Base-by-base conservation (phyloP, 1,140 invertebrate species). In the Penaeus japonicus region DNA sequence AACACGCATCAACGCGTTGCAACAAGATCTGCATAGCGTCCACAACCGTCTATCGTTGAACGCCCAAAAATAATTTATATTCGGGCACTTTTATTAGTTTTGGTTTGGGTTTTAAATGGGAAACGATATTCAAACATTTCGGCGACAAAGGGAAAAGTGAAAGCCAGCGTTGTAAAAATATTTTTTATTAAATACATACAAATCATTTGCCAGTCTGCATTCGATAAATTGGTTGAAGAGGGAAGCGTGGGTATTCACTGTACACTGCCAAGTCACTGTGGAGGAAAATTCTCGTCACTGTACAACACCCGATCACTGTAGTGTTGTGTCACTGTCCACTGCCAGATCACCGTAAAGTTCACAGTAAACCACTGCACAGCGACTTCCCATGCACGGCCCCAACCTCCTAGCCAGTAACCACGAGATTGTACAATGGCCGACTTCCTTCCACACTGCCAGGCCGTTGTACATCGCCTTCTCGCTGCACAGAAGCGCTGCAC, bases 181-280 rank as follows among this genome's bases (percentile, higher is more conserved):
- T 32, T 73, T 32, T 73, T 73, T 73, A 73, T 73, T 73, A 73
- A 73, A 73, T 73, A 73, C 70, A 73, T 73, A 73, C 70, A 73
- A 73, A 73, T 73, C 70, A 73, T 73, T 32, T 73, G 70, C 70
- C 70, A 73, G 27, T 73, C 70, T 73, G 70, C 70, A 73, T 32
- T 73, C 70, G 70, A 73, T 73, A 73, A 3, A 73, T 5, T 73
- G 70, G 27, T 32, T 32, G 70, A 73, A 20, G 70, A 73, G 70
- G 12, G n/a, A 30, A 10, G 20, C 27, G 15, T 30, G 70, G 27
- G 35, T 18, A 30, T 73, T 32, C 12, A 3, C 7, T 27, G 15
- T 73, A 4, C n/a, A 24, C 35, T 32, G 4, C 70, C 70, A 30
- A 18, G 20, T 30, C 24, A 32, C 70, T 30, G 12, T 27, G 12